Conservation (phyloP, 2,113 vertebrate genomes). For the Caretta caretta region DNA sequence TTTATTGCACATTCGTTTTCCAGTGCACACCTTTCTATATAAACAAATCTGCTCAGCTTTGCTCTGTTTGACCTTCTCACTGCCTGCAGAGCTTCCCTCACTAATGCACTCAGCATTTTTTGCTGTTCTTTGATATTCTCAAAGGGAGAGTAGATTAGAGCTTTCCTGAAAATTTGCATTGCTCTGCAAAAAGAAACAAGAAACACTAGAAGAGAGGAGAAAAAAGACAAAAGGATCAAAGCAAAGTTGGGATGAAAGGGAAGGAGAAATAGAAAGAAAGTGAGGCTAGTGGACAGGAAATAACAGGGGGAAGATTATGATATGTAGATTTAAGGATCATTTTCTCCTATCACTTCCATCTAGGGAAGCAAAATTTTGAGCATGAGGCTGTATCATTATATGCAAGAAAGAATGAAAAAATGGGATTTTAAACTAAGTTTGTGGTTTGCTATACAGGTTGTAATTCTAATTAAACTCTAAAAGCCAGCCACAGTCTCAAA, state of each 20-base stretch:
- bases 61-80: constrained; percentile 57
- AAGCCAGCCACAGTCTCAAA: background rate
- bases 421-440: background rate
- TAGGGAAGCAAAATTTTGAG: background rate
- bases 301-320: background rate
- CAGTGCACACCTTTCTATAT: background rate
- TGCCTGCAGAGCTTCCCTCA: background rate
- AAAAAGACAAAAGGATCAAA: constrained; percentile 55
- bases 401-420: background rate
- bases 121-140: constrained; percentile 72
- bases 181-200: constrained; percentile 62
- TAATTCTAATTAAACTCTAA: background rate
- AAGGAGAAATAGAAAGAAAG: constrained; percentile 46
- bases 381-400: background rate
- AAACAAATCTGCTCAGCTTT: constrained; percentile 36
- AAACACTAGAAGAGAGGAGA: constrained; percentile 49
- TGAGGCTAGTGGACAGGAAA: background rate
- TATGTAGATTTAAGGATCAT: background rate
- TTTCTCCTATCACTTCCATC: background rate
- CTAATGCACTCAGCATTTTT: constrained; percentile 66
- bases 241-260: constrained; percentile 51
- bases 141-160: constrained; percentile 63
- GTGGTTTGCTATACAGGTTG: background rate
- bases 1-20: background rate
- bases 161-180: constrained; percentile 69